phyloP scores from a whole-genome alignment of 2,797 vertebrate species.

The Gadopsis bispinosus region DNA sequence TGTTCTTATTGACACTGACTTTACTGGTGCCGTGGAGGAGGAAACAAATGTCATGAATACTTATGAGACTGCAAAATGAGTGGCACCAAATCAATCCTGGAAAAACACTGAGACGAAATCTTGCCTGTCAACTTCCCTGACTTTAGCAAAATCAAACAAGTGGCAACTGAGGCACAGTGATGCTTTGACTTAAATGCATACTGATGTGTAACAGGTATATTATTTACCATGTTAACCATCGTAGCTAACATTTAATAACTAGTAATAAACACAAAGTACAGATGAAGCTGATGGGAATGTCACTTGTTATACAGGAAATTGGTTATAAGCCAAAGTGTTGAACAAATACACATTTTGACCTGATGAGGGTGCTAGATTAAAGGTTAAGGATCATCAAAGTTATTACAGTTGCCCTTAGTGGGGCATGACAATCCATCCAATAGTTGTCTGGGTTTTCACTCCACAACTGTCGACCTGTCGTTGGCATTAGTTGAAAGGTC shows the following conservation, averaged over 20 bases:
- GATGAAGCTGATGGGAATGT: neutral
- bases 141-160: too few species aligned
- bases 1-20: too few species aligned
- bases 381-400: neutral
- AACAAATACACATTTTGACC: neutral
- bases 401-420: too few species aligned
- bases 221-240: neutral
- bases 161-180: neutral
- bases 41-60: too few species aligned
- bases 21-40: too few species aligned
- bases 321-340: too few species aligned
- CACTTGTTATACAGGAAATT: neutral
- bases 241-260: neutral
- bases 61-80: too few species aligned
- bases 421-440: neutral
- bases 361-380: neutral
- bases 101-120: too few species aligned
- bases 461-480: too few species aligned
- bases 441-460: too few species aligned
- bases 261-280: neutral
- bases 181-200: neutral
- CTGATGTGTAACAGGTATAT: neutral
- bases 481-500: neutral
- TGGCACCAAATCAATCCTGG: too few species aligned
- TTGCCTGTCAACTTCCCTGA: too few species aligned